phyloP scores from a whole-genome alignment of 2,113 vertebrate genomes.

The Pithys albifrons region DNA sequence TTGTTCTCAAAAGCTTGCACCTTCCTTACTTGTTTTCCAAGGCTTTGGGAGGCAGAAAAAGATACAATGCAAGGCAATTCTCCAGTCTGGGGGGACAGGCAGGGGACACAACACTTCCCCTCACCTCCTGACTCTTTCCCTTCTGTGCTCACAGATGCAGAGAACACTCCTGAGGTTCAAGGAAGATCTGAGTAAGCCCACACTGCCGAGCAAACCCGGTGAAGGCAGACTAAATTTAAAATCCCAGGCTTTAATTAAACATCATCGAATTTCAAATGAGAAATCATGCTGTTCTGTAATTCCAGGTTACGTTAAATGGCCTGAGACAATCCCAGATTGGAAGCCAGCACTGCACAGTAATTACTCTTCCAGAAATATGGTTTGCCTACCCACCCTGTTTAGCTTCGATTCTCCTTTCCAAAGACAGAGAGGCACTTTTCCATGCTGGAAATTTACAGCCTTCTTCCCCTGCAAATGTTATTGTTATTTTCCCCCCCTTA shows the following conservation, averaged over 20 bases:
- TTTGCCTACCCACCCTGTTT: slow-evolving; percentile 54
- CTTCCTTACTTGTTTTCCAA: not conserved
- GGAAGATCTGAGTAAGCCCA: slow-evolving; percentile 18
- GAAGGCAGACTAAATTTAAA: slow-evolving; percentile 64
- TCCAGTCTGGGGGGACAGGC: not conserved
- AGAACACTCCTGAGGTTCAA: slow-evolving; percentile 38
- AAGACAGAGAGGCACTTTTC: slow-evolving; percentile 54
- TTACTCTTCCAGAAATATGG: slow-evolving; percentile 67
- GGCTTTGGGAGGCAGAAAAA: not conserved
- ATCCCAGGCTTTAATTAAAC: slow-evolving; percentile 57
- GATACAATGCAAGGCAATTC: not conserved
- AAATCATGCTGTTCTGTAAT: slow-evolving; percentile 68
- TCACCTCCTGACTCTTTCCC: not conserved
- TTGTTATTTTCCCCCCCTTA: slow-evolving; percentile 37
- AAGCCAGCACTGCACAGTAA: slow-evolving; percentile 45
- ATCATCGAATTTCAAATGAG: slow-evolving; percentile 60
- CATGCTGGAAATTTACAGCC: slow-evolving; percentile 60
- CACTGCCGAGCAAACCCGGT: slow-evolving; percentile 21
- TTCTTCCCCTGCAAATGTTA: slow-evolving; percentile 52
- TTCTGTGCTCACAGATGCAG: not conserved
- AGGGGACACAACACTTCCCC: not conserved
- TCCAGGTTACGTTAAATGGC: slow-evolving; percentile 59
- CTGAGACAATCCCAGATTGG: slow-evolving; percentile 64
- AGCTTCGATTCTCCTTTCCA: slow-evolving; percentile 42
- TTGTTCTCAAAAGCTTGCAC: not conserved